A percentile compares a stretch with the other conserved stretches of the same genome.
phyloP scores from a whole-genome alignment of 2,113 vertebrate species.

The Mesitornis unicolor region DNA sequence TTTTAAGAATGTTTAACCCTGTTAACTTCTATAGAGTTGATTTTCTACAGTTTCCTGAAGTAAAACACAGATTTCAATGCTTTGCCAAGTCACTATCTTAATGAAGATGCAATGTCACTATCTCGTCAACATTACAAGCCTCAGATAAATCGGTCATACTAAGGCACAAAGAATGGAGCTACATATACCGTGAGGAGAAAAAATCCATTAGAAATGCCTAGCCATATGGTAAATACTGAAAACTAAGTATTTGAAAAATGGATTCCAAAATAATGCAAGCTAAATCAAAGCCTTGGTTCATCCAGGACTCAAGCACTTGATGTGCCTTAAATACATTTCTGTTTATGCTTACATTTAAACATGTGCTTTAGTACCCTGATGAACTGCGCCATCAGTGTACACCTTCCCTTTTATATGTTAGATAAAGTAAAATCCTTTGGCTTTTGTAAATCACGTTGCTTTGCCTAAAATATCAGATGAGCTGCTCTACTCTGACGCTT shows the following conservation, averaged over 20 bases:
- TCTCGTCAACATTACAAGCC: conserved; percentile 31
- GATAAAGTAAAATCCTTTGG: neutral
- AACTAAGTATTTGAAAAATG: neutral
- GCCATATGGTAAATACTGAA: neutral
- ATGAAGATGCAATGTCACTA: conserved; percentile 25
- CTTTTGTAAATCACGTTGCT: conserved; percentile 13
- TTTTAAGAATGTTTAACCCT: conserved; percentile 46
- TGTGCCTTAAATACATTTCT: neutral
- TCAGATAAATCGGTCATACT: conserved; percentile 16
- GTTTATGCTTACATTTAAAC: neutral
- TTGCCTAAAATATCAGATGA: conserved; percentile 59
- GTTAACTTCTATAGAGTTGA: conserved; percentile 31
- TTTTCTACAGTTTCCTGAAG: conserved; percentile 47
- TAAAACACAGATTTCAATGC: conserved; percentile 37
- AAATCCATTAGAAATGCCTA: conserved; percentile 36
- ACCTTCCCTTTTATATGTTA: neutral
- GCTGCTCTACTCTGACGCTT: conserved; percentile 47
- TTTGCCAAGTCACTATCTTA: conserved; percentile 37
- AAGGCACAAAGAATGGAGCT: neutral
- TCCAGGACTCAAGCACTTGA: neutral
- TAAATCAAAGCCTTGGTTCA: neutral
- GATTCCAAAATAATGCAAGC: neutral
- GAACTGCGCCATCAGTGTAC: neutral
- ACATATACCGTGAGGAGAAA: neutral
- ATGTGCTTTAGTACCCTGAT: neutral